A percentile compares a stretch with the other conserved stretches of the same genome.
phyloP scores from a whole-genome alignment of 2,888 invertebrate species.

The Caenorhabditis becei region DNA sequence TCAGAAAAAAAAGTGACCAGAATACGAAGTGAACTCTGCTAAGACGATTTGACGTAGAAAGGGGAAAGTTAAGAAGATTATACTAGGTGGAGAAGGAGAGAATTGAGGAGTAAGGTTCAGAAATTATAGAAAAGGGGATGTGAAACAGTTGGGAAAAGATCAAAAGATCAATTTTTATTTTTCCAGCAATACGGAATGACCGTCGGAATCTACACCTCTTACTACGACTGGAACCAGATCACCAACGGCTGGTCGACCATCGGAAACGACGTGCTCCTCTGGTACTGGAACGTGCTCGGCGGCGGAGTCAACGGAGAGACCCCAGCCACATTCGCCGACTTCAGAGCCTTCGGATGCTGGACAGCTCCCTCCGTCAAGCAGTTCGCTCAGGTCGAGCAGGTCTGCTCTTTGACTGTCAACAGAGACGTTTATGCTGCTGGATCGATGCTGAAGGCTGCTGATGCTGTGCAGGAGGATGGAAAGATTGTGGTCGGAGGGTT shows the following conservation, averaged over 20 bases:
- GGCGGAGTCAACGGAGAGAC: conserved; percentile 62
- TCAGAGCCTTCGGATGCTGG: conserved; percentile 61
- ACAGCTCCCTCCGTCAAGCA: conserved; percentile 55
- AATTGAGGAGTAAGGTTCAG: no score
- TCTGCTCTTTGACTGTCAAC: conserved; percentile 56
- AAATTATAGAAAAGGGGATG: no score
- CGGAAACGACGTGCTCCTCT: conserved; percentile 54
- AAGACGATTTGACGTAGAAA: background rate
- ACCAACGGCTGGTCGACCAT: conserved; percentile 55
- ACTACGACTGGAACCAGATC: conserved; percentile 64
- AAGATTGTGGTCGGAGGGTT: conserved; percentile 37
- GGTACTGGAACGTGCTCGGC: conserved; percentile 66
- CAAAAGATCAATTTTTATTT: no score
- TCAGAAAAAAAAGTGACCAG: background rate
- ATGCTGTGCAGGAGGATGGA: conserved; percentile 33
- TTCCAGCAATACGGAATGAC: conserved; percentile 50
- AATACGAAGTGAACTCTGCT: no score
- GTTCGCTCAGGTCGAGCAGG: conserved; percentile 56
- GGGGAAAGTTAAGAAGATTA: conserved; percentile 4
- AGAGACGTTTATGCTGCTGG: conserved; percentile 58
- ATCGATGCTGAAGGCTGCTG: conserved; percentile 40
- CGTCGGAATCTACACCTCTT: conserved; percentile 64
- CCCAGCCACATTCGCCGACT: conserved; percentile 60
- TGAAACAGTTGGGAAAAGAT: conserved; percentile 73
- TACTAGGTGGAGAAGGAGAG: background rate